Evolutionary conservation across 1,140 invertebrate species (phyloP), one percentile per base, ranked within the genome.

Genomic region (Grapholita molesta): DNA sequence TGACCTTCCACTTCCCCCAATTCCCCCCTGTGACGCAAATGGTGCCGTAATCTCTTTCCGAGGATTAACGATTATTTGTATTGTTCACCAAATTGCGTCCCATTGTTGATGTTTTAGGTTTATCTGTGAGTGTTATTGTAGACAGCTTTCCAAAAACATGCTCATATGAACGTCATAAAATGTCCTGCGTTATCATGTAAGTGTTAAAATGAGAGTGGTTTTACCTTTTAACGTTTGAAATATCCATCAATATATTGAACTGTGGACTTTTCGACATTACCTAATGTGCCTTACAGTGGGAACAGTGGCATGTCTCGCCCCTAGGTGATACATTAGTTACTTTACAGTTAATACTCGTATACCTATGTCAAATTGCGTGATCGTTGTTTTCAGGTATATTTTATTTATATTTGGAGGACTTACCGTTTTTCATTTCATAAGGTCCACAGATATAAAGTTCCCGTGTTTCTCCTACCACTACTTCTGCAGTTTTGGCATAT

Each of bases 21-120:
- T n/a, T 30, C 7, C 25, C 55, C 25, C 28, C n/a, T 15, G n/a
- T 28, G 55, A 61, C 55, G 55, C 24, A 61, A 61, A 61, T 61
- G 23, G 53, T 25, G 24, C 55, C 42, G 42, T 61, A 61, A 61
- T 61, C 55, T 61, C 25, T 15, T 61, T 61, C 25, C 12, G 55
- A 28, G 55, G 55, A 25, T 61, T 61, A 28, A 61, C 55, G 55
- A 28, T 11, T 25, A 55, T 48, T 48, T 48, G 42, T 48, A 48
- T 48, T 48, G 42, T 48, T 6, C 18, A 48, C 42, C 42, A 48
- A 48, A 48, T 48, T 48, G 42, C 42, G 42, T 42, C 42, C 42
- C 18, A 48, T 48, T 48, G 42, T 48, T 18, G 42, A 48, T 48
- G 18, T 48, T 48, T 48, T 48, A 48, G 18, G 42, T 48, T 35